Evolutionary conservation across 2,113 vertebrate genomes (phyloP), one percentile per base, ranked within the genome.

Genomic region (Chloropsis hardwickii): DNA sequence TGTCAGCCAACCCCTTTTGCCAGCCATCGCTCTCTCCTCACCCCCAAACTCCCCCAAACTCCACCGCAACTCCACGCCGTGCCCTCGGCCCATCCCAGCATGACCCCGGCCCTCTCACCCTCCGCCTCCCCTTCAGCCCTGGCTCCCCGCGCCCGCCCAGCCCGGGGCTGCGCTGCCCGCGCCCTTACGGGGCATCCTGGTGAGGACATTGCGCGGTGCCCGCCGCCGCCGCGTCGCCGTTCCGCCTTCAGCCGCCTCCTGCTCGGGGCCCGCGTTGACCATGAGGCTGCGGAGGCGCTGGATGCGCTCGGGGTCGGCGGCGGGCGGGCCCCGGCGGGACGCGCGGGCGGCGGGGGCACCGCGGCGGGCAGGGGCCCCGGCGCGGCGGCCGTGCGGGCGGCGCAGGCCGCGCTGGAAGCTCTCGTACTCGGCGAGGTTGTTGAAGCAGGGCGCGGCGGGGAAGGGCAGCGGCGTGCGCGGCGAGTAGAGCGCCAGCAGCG

Each of bases 181-280:
- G 37, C 50, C 67, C 98, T 97, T 98, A 99, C 99, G 48, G 50
- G 98, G 95, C 99, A 99, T 99, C 97, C 99, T 98, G 12, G 99
- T 99, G 84, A 99, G 98, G 87, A 99, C 98, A 87, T 99, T 99
- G 58, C 98, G 99, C 50, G 97, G 98, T 8, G 98, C 94, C 86
- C 96, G 98, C 77, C 96, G 95, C 87, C 95, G 92, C 81, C 98
- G 92, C 24, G 61, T 70, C 40, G 37, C 83, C 23, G 35, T 19
- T 37, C 94, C 90, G 60, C 89, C 51, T 58, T 84, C 85, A 57
- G 96, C 96, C 51, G 60, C 98, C 35, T 97, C 98, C 69, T 95
- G 92, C 21, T 95, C 60, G 76, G 95, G 92, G 47, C 97, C 97
- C 40, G 98, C 88, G 48, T 92, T 98, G 11, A 99, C 97, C 97